A percentile compares a stretch with the other conserved stretches of the same genome.
These are phyloP conservation scores for Torymus aiolomorphi DNA, from an alignment of 2,888 invertebrate genomes.

Conservation along the genomic window DNA sequence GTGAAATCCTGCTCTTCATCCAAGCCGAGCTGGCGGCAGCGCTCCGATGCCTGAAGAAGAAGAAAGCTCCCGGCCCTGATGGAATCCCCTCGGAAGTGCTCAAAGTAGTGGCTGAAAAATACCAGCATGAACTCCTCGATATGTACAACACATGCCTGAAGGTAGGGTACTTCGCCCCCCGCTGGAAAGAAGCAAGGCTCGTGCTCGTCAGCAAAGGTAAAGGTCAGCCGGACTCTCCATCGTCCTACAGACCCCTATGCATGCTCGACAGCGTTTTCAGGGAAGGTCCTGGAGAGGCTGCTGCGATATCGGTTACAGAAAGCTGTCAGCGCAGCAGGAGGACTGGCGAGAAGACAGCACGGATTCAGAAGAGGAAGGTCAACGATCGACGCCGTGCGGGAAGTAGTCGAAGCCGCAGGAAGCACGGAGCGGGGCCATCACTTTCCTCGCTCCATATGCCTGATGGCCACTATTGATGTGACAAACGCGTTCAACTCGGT, in stretches of 20 bases:
- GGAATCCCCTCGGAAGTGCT: constrained; percentile 22
- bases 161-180: background rate
- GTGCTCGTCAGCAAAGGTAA: constrained; percentile 23
- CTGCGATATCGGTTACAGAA: constrained; percentile 54
- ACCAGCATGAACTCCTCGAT: background rate
- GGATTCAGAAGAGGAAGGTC: too few species aligned
- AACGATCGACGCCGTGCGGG: constrained; percentile 50
- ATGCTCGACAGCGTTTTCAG: constrained; percentile 44
- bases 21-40: background rate
- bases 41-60: background rate
- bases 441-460: background rate
- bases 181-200: constrained; percentile 19
- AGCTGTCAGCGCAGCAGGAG: constrained; percentile 48
- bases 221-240: constrained; percentile 12
- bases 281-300: constrained; percentile 57
- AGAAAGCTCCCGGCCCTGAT: constrained; percentile 29
- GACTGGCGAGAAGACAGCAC: constrained; percentile 53
- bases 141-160: constrained; percentile 30
- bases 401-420: constrained; percentile 3
- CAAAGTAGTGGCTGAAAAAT: background rate
- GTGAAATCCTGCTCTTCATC: too few species aligned
- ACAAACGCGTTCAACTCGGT: constrained; percentile 15
- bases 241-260: constrained; percentile 52
- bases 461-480: background rate
- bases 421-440: background rate